A percentile compares a stretch with the other conserved stretches of the same genome.
These are phyloP conservation scores for Calosoma granatense DNA, from an alignment of 1,140 invertebrate genomes.

Conservation along the genomic window DNA sequence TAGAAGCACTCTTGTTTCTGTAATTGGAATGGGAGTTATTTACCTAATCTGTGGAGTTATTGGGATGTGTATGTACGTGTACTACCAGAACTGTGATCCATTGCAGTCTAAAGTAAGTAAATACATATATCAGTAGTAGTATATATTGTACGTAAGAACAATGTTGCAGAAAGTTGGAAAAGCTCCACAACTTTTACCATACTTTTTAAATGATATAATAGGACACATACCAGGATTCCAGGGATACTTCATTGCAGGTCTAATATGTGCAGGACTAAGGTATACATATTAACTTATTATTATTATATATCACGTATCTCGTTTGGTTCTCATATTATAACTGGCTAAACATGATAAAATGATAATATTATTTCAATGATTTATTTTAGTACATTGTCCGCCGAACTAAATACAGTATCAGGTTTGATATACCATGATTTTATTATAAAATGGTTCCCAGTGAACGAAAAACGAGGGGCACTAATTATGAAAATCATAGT, in stretches of 20 bases:
- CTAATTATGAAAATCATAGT: constrained; percentile 27
- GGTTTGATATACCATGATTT: constrained; percentile 45
- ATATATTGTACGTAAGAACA: neutral
- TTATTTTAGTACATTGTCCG: constrained; percentile 38
- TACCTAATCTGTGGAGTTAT: constrained; percentile 21
- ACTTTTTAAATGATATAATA: constrained; percentile 48
- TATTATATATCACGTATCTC: no score
- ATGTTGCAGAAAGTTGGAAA: neutral
- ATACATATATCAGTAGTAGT: neutral
- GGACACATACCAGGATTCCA: constrained; percentile 43
- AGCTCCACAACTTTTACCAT: constrained; percentile 30
- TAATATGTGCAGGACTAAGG: constrained; percentile 44
- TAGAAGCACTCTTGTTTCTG: neutral
- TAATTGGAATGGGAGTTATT: neutral
- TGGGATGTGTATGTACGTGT: constrained; percentile 47
- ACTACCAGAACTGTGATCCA: constrained; percentile 51
- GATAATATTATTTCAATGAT: neutral
- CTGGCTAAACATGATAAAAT: neutral
- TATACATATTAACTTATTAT: neutral
- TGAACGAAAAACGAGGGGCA: constrained; percentile 23
- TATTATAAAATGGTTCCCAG: constrained; percentile 22
- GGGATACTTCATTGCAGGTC: constrained; percentile 54
- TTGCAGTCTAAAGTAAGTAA: constrained; percentile 31
- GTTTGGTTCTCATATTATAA: no score
- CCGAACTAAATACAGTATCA: constrained; percentile 40